Evolutionary conservation across 2,113 vertebrate genomes (phyloP).

Genomic region (Butorides virescens): DNA sequence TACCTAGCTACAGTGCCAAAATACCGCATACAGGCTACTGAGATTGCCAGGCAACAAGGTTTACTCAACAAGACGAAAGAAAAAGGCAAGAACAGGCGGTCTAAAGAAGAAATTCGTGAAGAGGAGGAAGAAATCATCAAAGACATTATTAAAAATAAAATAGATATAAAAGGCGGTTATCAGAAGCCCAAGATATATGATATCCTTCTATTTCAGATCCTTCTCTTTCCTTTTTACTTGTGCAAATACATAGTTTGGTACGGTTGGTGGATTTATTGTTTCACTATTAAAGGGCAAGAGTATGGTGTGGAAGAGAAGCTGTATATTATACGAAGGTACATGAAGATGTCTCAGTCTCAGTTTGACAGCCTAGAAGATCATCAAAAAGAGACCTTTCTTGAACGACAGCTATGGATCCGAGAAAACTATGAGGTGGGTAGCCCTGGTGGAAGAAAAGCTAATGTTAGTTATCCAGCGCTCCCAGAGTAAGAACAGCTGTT

Average conservation of each 20-base stretch:
- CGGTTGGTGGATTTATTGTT: conserved; percentile 88
- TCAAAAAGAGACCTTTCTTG: conserved; percentile 82
- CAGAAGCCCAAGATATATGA: conserved; percentile 92
- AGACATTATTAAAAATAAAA: conserved; percentile 97
- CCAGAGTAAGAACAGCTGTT: background rate
- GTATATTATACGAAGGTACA: conserved; percentile 89
- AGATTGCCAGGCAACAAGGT: conserved; percentile 94
- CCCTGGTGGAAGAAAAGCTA: background rate
- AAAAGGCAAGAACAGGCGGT: conserved; percentile 90
- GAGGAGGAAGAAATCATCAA: conserved; percentile 96
- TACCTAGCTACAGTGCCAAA: conserved; percentile 94
- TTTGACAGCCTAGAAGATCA: conserved; percentile 92
- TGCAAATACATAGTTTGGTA: conserved; percentile 86
- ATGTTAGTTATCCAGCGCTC: background rate
- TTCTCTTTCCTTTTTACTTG: conserved; percentile 87
- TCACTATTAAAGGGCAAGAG: conserved; percentile 88
- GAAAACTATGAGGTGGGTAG: conserved; percentile 90
- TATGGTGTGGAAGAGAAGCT: conserved; percentile 91
- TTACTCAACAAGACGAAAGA: conserved; percentile 90
- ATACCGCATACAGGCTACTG: conserved; percentile 93
- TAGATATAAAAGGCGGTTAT: conserved; percentile 97
- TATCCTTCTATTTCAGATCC: conserved; percentile 91
- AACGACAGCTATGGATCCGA: conserved; percentile 88
- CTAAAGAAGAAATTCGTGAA: conserved; percentile 94
- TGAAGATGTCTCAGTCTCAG: conserved; percentile 96